phyloP scores from a whole-genome alignment of 53 echinoderm and acorn worm species.

The Holothuria leucospilota region DNA sequence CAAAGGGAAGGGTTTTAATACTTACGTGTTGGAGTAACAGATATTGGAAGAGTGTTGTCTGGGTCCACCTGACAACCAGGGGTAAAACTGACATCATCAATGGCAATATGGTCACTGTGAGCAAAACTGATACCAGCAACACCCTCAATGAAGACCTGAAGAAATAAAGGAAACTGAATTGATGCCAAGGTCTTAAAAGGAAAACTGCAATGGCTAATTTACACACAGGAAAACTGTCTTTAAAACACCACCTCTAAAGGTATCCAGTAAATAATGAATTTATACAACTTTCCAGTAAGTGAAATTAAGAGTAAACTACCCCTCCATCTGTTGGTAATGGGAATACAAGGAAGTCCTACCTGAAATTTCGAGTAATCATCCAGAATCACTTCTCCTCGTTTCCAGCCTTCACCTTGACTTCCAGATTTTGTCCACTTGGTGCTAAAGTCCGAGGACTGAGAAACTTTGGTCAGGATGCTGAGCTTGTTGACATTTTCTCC shows the following conservation, averaged over 20 bases:
- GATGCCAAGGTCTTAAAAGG: too few relatives aligned
- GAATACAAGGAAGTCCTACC: slow-evolving; percentile 39
- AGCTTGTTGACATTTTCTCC: slow-evolving; percentile 60
- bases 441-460: slow-evolving; percentile 63
- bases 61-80: slow-evolving; percentile 73
- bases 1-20: not conserved
- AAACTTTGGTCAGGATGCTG: slow-evolving; percentile 64
- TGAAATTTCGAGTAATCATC: slow-evolving; percentile 78
- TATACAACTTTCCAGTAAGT: too few relatives aligned
- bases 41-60: slow-evolving; percentile 77
- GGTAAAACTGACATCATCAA: slow-evolving; percentile 83
- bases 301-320: too few relatives aligned
- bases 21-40: slow-evolving; percentile 84
- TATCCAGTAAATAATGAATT: too few relatives aligned
- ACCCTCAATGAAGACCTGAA: slow-evolving; percentile 75
- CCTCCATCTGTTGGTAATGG: too few relatives aligned
- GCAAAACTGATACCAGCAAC: slow-evolving; percentile 47
- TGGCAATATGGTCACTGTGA: slow-evolving; percentile 61
- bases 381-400: slow-evolving; percentile 59
- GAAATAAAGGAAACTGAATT: too few relatives aligned
- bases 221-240: too few relatives aligned
- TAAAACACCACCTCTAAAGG: too few relatives aligned
- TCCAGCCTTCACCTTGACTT: slow-evolving; percentile 78
- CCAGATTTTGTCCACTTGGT: slow-evolving; percentile 58
- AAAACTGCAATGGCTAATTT: too few relatives aligned